A percentile compares a stretch with the other conserved stretches of the same genome.
phyloP scores from a whole-genome alignment of 2,888 invertebrate species.

The Drosophila subsilvestris region DNA sequence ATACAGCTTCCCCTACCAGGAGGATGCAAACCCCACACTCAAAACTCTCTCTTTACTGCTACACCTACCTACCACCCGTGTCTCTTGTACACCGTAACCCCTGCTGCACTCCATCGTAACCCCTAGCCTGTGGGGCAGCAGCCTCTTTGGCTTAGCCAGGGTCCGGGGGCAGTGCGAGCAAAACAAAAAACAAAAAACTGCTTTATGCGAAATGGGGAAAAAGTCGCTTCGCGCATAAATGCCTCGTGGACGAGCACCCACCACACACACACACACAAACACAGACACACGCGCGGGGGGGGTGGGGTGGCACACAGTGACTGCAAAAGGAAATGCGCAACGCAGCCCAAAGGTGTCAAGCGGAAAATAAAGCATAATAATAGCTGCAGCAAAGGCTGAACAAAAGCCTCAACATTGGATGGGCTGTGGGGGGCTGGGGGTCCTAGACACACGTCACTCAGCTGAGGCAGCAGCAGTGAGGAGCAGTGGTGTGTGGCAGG shows the following conservation, averaged over 20 bases:
- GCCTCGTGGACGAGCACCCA: constrained; percentile 37
- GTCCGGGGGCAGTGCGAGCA: constrained; percentile 37
- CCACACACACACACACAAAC: constrained; percentile 4
- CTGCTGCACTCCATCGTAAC: background rate
- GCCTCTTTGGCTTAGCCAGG: constrained; percentile 36
- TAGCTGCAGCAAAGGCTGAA: constrained; percentile 39
- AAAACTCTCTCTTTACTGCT: background rate
- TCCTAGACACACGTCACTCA: constrained; percentile 57
- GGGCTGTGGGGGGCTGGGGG: background rate
- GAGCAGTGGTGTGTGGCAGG: background rate
- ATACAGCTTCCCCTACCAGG: constrained; percentile 35
- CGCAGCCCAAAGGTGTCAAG: constrained; percentile 77
- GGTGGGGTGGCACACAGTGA: constrained; percentile 4
- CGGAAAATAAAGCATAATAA: constrained; percentile 79
- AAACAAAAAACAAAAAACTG: constrained; percentile 43
- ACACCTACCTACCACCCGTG: background rate
- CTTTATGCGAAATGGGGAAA: constrained; percentile 19
- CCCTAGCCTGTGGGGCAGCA: constrained; percentile 6
- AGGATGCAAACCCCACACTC: no score
- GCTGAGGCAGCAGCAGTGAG: constrained; percentile 21
- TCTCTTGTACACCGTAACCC: no score
- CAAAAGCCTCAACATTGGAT: constrained; percentile 30
- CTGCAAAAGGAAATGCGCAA: constrained; percentile 75
- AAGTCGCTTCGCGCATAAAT: constrained; percentile 40
- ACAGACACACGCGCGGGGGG: no score